Evolutionary conservation across 64 coral and sea anemone genomes (phyloP), one percentile per base, ranked within the genome.

Genomic region (Montipora capricornis): DNA sequence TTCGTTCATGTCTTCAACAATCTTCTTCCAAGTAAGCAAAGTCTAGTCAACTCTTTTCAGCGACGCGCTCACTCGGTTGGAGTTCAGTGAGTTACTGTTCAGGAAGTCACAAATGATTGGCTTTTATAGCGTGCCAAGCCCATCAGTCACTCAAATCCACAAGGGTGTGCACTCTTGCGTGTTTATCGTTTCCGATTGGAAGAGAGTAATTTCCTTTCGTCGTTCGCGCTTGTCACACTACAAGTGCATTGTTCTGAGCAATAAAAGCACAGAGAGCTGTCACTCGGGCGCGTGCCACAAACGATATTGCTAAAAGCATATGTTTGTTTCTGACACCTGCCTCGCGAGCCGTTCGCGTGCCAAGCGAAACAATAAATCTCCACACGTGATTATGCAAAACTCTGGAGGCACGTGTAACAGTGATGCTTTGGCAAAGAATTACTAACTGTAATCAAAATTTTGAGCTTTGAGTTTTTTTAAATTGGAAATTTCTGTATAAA

Each of bases 321-420:
- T 86, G 82, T 71, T 86, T 86, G 17, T 71, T 22, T 86, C 46
- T 86, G 67, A 19, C 82, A 86, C 62, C 82, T 86, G 82, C 82
- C 82, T 86, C 82, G 82, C 82, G 82, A 86, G 82, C 62, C 82
- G 82, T 70, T 86, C 82, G 82, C 82, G 82, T 86, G 82, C 82
- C 82, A 86, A 29, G 47, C 62, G 8, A 86, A 73, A 86, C 82
- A 86, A 86, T 70, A 49, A 37, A n/a, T 20, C 4, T 49, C 11
- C 16, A 68, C 82, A 86, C 44, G 82, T 86, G 82, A 84, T 17
- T 64, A 86, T 86, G 70, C 17, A 71, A 44, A 64, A 44, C 7
- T 16, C 66, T 26, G 15, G 66, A 71, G 66, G 82, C 82, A 86
- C 82, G 66, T 86, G 82, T 86, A 71, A 17, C 46, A n/a, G 46